A percentile compares a stretch with the other conserved stretches of the same genome.
Conservation (phyloP, 2,113 vertebrate species). For the Lasiurus borealis region DNA sequence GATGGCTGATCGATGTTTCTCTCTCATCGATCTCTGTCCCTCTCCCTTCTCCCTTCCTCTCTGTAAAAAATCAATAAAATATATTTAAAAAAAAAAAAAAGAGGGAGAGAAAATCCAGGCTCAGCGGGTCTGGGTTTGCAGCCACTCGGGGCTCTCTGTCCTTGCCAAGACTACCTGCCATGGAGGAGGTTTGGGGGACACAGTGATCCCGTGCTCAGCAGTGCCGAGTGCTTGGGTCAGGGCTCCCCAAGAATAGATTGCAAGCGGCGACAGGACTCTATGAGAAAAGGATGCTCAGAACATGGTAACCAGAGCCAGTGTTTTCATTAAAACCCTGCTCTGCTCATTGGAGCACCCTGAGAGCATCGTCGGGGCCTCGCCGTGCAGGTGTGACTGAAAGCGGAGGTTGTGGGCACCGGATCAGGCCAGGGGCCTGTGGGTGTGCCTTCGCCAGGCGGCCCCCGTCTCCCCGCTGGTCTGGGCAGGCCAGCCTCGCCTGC, state of each 20-base stretch:
- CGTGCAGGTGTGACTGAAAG: not conserved
- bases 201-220: not conserved
- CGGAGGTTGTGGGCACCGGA: not conserved
- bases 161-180: not conserved
- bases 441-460: not conserved
- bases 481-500: not conserved
- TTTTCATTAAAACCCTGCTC: not conserved
- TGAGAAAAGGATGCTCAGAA: not conserved
- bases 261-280: not conserved
- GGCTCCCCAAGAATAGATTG: not conserved
- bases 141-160: not conserved
- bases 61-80: too few relatives aligned
- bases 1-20: too few relatives aligned
- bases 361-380: not conserved
- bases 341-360: not conserved
- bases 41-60: too few relatives aligned
- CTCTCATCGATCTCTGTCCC: too few relatives aligned
- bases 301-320: not conserved
- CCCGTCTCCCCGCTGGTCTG: not conserved
- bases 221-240: not conserved
- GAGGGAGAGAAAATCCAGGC: not conserved
- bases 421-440: not conserved
- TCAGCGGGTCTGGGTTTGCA: not conserved
- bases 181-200: not conserved
- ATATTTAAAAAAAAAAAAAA: not conserved